Conservation (phyloP, 2,888 invertebrate species). For the Phlogophora meticulosa region DNA sequence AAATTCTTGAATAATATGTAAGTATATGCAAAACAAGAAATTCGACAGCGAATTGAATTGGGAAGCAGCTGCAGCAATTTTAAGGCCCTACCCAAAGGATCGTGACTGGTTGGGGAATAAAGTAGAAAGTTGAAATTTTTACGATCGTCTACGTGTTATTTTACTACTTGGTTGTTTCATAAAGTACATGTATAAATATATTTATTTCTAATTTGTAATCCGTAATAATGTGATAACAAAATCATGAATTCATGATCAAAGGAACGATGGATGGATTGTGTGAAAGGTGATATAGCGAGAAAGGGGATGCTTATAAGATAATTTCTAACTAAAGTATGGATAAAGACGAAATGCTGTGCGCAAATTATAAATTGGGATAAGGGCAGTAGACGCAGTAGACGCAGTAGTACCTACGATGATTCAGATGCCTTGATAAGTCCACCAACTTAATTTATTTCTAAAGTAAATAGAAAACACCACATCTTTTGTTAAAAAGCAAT, state of each 20-base stretch:
- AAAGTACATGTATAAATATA: background rate
- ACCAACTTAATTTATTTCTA: background rate
- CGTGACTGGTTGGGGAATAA: constrained; percentile 30
- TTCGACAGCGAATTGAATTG: constrained; percentile 20
- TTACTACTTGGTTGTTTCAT: constrained; percentile 1
- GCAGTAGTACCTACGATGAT: background rate
- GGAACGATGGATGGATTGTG: background rate
- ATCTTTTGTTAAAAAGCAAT: background rate
- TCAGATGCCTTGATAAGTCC: too few relatives aligned
- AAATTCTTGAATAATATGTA: constrained; percentile 13
- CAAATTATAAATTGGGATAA: background rate
- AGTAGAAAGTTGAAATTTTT: constrained; percentile 27
- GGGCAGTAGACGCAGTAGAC: background rate
- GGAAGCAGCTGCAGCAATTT: constrained; percentile 22
- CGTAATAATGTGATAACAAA: background rate
- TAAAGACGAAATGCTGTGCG: background rate
- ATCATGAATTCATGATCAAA: background rate
- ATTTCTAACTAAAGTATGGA: background rate
- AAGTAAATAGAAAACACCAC: background rate
- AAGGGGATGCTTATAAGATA: background rate
- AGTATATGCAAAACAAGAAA: constrained; percentile 5
- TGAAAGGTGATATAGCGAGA: background rate
- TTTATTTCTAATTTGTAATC: constrained; percentile 12
- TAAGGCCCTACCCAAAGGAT: constrained; percentile 13
- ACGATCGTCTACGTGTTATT: constrained; percentile 9